phyloP scores from a whole-genome alignment of 2,888 invertebrate species.

The Cheiracanthium punctorium region DNA sequence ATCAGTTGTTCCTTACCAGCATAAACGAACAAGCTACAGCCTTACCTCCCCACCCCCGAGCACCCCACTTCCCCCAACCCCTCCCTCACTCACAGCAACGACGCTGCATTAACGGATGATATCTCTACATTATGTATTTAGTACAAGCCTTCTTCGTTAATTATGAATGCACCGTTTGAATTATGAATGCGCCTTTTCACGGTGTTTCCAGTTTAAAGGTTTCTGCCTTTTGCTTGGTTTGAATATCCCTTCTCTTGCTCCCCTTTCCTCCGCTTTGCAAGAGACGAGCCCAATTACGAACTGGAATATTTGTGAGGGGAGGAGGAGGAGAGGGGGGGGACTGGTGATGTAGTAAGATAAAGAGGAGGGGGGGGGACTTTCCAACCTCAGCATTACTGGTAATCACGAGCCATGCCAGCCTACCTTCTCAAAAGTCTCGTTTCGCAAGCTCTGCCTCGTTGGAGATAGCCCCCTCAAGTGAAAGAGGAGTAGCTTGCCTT shows the following conservation, averaged over 20 bases:
- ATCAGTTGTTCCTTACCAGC: conserved; percentile 70
- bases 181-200: conserved; percentile 70
- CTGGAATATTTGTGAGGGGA: conserved; percentile 28
- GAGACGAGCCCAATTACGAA: conserved; percentile 57
- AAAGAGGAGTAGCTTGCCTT: conserved; percentile 16
- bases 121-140: conserved; percentile 70
- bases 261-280: conserved; percentile 13
- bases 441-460: neutral
- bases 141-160: conserved; percentile 70
- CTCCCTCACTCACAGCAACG: conserved; percentile 33
- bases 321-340: no score
- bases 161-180: conserved; percentile 65
- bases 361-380: conserved; percentile 21
- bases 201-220: conserved; percentile 67
- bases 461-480: conserved; percentile 31
- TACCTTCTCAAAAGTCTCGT: conserved; percentile 31
- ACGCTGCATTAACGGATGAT: conserved; percentile 69
- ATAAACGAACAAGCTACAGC: conserved; percentile 50
- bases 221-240: conserved; percentile 62
- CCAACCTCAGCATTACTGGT: conserved; percentile 43
- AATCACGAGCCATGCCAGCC: conserved; percentile 42
- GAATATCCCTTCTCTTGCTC: conserved; percentile 32
- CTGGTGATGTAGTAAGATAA: neutral
- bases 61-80: conserved; percentile 10
- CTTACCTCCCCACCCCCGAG: conserved; percentile 21